These are phyloP conservation scores for Rhagologus leucostigma DNA, from an alignment of 2,113 vertebrate genomes.

Conservation along the genomic window DNA sequence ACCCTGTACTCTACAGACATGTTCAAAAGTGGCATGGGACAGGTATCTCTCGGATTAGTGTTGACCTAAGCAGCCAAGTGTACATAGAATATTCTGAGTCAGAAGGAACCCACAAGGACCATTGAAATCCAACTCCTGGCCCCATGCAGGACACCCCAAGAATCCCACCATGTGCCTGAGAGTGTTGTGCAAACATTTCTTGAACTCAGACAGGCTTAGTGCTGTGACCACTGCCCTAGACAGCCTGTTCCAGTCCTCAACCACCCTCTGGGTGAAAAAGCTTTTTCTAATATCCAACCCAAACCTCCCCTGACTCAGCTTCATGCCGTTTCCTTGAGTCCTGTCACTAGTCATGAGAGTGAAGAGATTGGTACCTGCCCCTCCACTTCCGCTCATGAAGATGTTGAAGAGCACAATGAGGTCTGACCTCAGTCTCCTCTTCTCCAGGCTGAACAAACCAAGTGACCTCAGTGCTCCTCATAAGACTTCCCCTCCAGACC, in stretches of 20 bases:
- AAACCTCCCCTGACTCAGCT: neutral
- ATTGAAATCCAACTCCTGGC: neutral
- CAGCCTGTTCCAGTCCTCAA: neutral
- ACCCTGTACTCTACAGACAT: neutral
- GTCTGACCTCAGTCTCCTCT: neutral
- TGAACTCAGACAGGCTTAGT: neutral
- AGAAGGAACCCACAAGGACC: neutral
- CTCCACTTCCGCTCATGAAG: fast-evolving
- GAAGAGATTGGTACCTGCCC: neutral
- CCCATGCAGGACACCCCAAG: neutral
- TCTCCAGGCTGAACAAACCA: neutral
- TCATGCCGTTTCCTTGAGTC: neutral
- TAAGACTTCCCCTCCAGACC: neutral
- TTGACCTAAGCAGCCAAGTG: neutral
- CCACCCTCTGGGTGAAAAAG: neutral
- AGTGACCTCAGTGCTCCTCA: neutral
- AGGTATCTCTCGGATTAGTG: neutral
- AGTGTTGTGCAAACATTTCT: neutral
- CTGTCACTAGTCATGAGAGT: neutral
- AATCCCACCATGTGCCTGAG: neutral
- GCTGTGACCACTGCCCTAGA: neutral
- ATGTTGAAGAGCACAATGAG: neutral
- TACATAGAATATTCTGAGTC: neutral
- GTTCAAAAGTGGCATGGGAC: neutral
- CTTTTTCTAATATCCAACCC: neutral